Evolutionary conservation across 2,113 vertebrate species (phyloP).

Genomic region (Bucco capensis): DNA sequence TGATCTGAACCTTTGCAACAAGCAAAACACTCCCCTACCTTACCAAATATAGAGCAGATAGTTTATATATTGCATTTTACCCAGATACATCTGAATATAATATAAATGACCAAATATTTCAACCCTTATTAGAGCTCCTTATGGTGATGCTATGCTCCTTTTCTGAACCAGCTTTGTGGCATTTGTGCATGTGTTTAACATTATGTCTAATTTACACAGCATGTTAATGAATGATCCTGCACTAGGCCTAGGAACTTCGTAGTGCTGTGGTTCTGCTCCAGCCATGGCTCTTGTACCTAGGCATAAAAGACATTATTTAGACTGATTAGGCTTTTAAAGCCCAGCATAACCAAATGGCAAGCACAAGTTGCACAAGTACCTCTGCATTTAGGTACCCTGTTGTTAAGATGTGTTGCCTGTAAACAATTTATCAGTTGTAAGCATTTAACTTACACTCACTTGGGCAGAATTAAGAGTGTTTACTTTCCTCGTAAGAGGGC

Average conservation of each 20-base stretch:
- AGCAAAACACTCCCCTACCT: constrained; percentile 6
- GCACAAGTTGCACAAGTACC: constrained; percentile 42
- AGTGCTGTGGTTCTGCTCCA: constrained; percentile 27
- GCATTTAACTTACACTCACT: constrained; percentile 75
- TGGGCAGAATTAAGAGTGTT: constrained; percentile 90
- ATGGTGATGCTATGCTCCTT: neutral
- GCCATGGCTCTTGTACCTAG: constrained; percentile 37
- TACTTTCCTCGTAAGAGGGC: constrained; percentile 90
- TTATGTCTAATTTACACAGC: constrained; percentile 62
- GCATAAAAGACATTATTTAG: constrained; percentile 60
- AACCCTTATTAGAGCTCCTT: constrained; percentile 12
- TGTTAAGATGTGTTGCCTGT: constrained; percentile 66
- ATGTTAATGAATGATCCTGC: constrained; percentile 49
- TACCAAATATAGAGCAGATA: neutral
- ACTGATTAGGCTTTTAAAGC: constrained; percentile 63
- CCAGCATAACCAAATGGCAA: neutral
- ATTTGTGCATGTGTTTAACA: constrained; percentile 58
- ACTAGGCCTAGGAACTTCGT: constrained; percentile 43
- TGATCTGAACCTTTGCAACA: constrained; percentile 16
- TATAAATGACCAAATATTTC: constrained; percentile 56
- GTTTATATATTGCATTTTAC: constrained; percentile 40
- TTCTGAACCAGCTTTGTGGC: constrained; percentile 32
- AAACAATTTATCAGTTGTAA: constrained; percentile 71
- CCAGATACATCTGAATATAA: constrained; percentile 31
- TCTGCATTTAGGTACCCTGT: neutral